Percentiles rank a stretch among this genome's conserved stretches.
These are phyloP conservation scores for Drosophila antonietae DNA, from an alignment of 2,888 invertebrate species.

Conservation along the genomic window DNA sequence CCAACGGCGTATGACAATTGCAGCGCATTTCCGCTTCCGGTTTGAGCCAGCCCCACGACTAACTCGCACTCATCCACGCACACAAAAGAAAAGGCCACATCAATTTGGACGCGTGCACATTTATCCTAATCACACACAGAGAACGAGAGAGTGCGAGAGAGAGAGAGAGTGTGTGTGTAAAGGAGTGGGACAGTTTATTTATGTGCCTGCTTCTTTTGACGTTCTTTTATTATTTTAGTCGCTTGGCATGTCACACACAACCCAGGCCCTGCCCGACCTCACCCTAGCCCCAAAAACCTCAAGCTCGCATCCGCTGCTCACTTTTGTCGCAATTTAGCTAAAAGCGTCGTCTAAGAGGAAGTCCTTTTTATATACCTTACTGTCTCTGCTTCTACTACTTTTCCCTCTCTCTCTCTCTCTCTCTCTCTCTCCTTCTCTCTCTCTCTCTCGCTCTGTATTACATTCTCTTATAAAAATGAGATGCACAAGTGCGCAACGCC, in stretches of 20 bases:
- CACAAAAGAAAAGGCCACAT: constrained; percentile 64
- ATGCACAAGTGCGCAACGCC: constrained; percentile 52
- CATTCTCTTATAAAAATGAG: constrained; percentile 63
- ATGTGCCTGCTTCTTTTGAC: constrained; percentile 76
- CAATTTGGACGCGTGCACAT: constrained; percentile 76
- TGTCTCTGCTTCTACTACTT: constrained; percentile 1
- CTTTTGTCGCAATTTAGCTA: constrained; percentile 80
- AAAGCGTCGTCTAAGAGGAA: constrained; percentile 78
- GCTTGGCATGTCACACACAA: constrained; percentile 44
- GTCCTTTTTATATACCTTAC: constrained; percentile 72
- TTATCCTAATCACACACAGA: constrained; percentile 74
- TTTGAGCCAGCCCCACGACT: neutral
- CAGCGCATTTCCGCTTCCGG: constrained; percentile 74
- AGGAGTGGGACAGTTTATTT: constrained; percentile 61
- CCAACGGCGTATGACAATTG: constrained; percentile 71
- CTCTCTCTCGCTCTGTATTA: neutral
- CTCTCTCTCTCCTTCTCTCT: neutral
- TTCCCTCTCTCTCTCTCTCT: neutral
- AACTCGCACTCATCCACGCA: constrained; percentile 17
- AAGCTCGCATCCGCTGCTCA: constrained; percentile 57
- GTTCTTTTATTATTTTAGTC: constrained; percentile 78
- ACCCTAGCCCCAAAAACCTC: neutral
- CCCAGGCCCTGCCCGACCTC: neutral
- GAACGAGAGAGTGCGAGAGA: neutral
- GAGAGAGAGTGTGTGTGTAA: neutral